Evolutionary conservation across 2,797 vertebrate species (phyloP), one percentile per base, ranked within the genome.

Genomic region (Acipenser oxyrinchus): DNA sequence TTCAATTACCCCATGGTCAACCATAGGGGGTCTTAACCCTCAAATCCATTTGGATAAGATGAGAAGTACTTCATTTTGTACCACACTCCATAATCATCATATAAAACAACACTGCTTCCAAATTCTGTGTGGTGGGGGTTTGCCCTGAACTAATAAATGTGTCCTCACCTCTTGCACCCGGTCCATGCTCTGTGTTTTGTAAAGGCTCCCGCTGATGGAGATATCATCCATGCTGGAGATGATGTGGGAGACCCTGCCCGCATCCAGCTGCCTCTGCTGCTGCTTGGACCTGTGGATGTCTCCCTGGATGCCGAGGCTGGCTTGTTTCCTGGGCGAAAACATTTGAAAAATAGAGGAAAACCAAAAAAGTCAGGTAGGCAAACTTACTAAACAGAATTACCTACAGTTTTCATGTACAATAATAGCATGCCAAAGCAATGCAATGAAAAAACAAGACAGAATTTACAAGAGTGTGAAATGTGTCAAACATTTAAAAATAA

Each of bases 221-320:
- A 99, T 82, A 57, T 91, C 85, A 48, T 90, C 92, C 82, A 99
- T 86, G 66, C 83, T 84, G 70, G 86, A 88, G 73, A 97, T 89
- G 73, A 99, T 91, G 70, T 84, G 88, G 63, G 87, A 83, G 68
- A 93, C 72, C 1, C 70, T 82, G 69, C 81, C 87, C 48, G 82
- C 85, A 68, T 93, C 88, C 72, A 72, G 79, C 60, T 82, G 71
- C 73, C 73, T 81, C 7, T 77, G 81, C 79, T 90, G 93, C 78
- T 88, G 89, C 77, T 92, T 91, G 15, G 92, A 84, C 66, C 78
- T 87, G 65, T 87, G 86, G 62, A 88, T 75, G 69, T 96, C 93
- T 59, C 95, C 93, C 72, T 93, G 91, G 68, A 87, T 74, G 96
- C 96, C 98, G 57, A 99, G 74, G 1, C 79, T 78, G 0, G 86